Evolutionary conservation across 2,888 invertebrate species (phyloP).

Genomic region (Drosophila eohydei): DNA sequence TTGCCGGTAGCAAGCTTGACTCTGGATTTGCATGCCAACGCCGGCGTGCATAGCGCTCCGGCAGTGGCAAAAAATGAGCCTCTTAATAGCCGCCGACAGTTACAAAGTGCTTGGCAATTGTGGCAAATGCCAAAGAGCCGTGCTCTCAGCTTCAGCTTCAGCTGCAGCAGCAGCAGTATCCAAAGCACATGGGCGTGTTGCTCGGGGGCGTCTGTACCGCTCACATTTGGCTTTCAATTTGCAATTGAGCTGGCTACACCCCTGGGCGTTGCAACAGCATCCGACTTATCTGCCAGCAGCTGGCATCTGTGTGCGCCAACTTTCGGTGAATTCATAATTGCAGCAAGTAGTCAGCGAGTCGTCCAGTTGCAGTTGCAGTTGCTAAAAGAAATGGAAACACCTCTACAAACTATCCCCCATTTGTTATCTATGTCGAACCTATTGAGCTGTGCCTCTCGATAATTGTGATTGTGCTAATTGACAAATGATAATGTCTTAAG

Average conservation of each 20-base stretch:
- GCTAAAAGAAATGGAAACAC: slow-evolving; percentile 23
- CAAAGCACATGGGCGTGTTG: slow-evolving; percentile 55
- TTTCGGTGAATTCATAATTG: slow-evolving; percentile 69
- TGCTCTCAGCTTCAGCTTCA: slow-evolving; percentile 13
- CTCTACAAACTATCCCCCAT: slow-evolving; percentile 15
- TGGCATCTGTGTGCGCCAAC: slow-evolving; percentile 24
- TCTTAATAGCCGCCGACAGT: slow-evolving; percentile 84
- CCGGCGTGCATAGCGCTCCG: slow-evolving; percentile 57
- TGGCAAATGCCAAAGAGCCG: slow-evolving; percentile 64
- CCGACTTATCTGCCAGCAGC: slow-evolving; percentile 2
- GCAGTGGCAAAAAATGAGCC: slow-evolving; percentile 74
- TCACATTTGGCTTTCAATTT: slow-evolving; percentile 73
- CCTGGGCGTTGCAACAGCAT: slow-evolving; percentile 63
- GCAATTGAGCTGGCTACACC: slow-evolving; percentile 62
- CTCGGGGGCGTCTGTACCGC: slow-evolving; percentile 68
- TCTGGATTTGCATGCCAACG: slow-evolving; percentile 65
- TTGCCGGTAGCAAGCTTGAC: slow-evolving; percentile 46
- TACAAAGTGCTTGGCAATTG: slow-evolving; percentile 84
- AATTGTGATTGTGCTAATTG: slow-evolving; percentile 36
- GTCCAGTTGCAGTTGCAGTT: not conserved
- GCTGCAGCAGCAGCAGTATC: slow-evolving; percentile 13
- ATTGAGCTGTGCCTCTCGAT: slow-evolving; percentile 14
- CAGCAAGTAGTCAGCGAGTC: slow-evolving; percentile 44
- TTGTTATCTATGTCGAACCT: slow-evolving; percentile 10
- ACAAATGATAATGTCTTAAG: slow-evolving; percentile 26